phyloP scores from a whole-genome alignment of 2,888 invertebrate genomes.

The Proisotoma minuta region DNA sequence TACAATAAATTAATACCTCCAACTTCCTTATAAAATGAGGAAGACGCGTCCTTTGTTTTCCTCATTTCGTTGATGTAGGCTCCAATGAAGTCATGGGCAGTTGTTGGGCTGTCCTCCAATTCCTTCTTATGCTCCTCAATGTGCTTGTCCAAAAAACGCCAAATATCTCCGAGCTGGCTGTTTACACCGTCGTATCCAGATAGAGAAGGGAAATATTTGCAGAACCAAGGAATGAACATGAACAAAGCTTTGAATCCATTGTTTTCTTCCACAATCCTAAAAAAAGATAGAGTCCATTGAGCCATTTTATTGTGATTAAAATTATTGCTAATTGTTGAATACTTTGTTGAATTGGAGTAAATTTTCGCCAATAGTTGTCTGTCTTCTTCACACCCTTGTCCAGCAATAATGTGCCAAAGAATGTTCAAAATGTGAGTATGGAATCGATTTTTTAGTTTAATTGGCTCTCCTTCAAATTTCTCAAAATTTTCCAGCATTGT shows the following conservation, averaged over 20 bases:
- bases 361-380: background rate
- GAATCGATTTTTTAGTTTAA: slow-evolving; percentile 20
- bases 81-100: slow-evolving; percentile 29
- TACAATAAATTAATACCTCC: slow-evolving; percentile 20
- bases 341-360: slow-evolving; percentile 18
- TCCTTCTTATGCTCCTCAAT: slow-evolving; percentile 17
- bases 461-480: slow-evolving; percentile 23
- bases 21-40: slow-evolving; percentile 28
- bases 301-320: background rate
- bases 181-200: slow-evolving; percentile 28
- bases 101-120: slow-evolving; percentile 15
- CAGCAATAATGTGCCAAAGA: slow-evolving; percentile 31
- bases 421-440: slow-evolving; percentile 24
- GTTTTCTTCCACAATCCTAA: slow-evolving; percentile 26
- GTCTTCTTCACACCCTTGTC: slow-evolving; percentile 1
- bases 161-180: slow-evolving; percentile 21
- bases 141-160: slow-evolving; percentile 20
- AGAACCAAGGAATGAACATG: slow-evolving; percentile 38
- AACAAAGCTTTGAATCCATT: slow-evolving; percentile 25
- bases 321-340: background rate
- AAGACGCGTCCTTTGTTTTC: slow-evolving; percentile 29
- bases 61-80: slow-evolving; percentile 27
- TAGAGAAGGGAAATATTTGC: slow-evolving; percentile 30
- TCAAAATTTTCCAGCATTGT: slow-evolving; percentile 6
- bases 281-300: background rate